Conservation (phyloP, 2,113 vertebrate genomes). For the Corydoras sp. region DNA sequence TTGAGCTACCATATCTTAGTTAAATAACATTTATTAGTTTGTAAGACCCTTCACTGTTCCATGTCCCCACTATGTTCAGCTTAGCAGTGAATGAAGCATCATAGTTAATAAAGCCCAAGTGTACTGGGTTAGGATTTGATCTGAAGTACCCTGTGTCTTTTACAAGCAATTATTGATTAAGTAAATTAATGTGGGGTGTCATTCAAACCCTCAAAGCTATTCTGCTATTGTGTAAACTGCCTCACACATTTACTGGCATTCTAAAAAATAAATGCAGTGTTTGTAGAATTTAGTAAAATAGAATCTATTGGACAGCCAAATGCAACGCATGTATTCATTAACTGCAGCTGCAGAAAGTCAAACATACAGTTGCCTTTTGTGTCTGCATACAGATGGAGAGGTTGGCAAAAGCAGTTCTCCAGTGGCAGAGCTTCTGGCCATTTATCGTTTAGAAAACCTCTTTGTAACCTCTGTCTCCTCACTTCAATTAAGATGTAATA, state of each 20-base stretch:
- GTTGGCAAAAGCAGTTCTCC: conserved; percentile 30
- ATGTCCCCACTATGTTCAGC: background rate
- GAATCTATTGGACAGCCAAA: conserved; percentile 31
- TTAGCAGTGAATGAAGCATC: background rate
- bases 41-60: conserved; percentile 5
- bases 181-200: conserved; percentile 11
- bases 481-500: conserved; percentile 25
- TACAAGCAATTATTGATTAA: conserved; percentile 38
- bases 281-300: conserved; percentile 31
- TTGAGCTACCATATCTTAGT: background rate
- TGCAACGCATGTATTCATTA: conserved; percentile 43
- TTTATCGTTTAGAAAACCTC: conserved; percentile 22
- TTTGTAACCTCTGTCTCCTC: conserved; percentile 11
- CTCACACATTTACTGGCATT: conserved; percentile 25
- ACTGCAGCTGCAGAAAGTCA: conserved; percentile 44
- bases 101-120: background rate
- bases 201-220: background rate
- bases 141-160: conserved; percentile 32
- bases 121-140: conserved; percentile 26
- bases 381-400: conserved; percentile 36
- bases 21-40: conserved; percentile 1
- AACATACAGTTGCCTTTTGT: conserved; percentile 42
- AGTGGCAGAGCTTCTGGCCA: conserved; percentile 24
- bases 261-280: conserved; percentile 22
- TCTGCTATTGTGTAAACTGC: conserved; percentile 12